Base-by-base conservation (phyloP, 1,140 invertebrate genomes). In the Drosophila rhopaloa region DNA sequence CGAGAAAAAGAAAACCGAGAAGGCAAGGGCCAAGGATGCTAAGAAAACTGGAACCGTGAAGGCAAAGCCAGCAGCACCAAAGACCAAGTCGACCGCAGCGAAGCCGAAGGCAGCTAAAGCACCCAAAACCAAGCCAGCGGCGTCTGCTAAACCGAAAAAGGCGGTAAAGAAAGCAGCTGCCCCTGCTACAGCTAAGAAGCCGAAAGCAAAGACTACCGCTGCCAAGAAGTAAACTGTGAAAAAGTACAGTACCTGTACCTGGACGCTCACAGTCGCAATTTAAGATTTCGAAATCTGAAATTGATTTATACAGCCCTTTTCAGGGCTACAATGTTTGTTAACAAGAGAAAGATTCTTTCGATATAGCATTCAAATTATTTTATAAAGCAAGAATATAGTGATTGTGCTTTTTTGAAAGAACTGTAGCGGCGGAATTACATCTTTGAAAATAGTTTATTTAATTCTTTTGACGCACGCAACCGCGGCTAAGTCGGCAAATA, bases 1-100 rank as follows among this genome's bases (percentile, higher is more conserved):
- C 32, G 70, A 78, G 40, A 79, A 79, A 40, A 71, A 75, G 56
- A 71, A 63, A 10, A 54, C 65, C 4, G 76, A 79, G 32, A 81
- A 78, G 44, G 51, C 74, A 4, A 67, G 67, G 57, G 60, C 55
- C 43, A 65, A 76, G 54, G 24, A 24, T 24, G 24, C 24, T 24
- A 24, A 24, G 24, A 76, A 71, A 55, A 56, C 13, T n/a, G 66
- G 65, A 24, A 40, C 47, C 14, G 10, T 67, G 9, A 75, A 66
- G 32, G 54, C 71, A 7, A 74, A 74, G 24, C 24, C 66, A 29
- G 50, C 68, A 2, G 67, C 65, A 29, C 38, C 72, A 53, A 53
- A 61, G n/a, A 65, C 41, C 5, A 76, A 76, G 41, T 16, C 72
- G 13, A 38, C 47, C 10, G 44, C 65, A 24, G 38, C 66, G 35